These are phyloP conservation scores for Philaethria dido DNA, from an alignment of 2,888 invertebrate species.

Conservation along the genomic window DNA sequence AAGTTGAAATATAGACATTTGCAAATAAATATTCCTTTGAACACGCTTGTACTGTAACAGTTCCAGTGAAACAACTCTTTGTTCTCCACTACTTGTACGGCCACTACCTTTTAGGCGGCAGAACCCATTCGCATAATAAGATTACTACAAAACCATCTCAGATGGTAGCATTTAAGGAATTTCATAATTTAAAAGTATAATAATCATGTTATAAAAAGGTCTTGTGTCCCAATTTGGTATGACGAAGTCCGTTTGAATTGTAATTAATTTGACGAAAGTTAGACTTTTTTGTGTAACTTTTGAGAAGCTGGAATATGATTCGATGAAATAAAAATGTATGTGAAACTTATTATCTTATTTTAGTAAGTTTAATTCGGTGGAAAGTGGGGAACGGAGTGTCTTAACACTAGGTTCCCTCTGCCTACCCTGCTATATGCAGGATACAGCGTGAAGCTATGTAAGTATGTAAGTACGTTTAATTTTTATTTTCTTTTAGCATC, in stretches of 20 bases:
- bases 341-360: no score
- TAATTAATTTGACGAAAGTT: constrained; percentile 76
- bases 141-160: background rate
- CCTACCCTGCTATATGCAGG: no score
- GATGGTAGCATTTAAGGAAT: constrained; percentile 55
- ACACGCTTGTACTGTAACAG: no score
- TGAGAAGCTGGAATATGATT: background rate
- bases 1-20: no score
- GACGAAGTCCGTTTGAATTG: constrained; percentile 63
- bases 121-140: background rate
- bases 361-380: no score
- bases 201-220: constrained; percentile 43
- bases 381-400: no score
- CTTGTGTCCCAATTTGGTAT: constrained; percentile 57
- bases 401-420: no score
- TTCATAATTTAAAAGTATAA: constrained; percentile 77
- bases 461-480: no score
- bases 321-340: background rate
- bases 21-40: no score
- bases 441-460: no score
- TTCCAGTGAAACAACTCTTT: no score
- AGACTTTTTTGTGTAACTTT: constrained; percentile 6
- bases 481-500: no score
- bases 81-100: background rate
- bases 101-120: background rate